Evolutionary conservation across 2,888 invertebrate genomes (phyloP).

Genomic region (Morpho helenor): DNA sequence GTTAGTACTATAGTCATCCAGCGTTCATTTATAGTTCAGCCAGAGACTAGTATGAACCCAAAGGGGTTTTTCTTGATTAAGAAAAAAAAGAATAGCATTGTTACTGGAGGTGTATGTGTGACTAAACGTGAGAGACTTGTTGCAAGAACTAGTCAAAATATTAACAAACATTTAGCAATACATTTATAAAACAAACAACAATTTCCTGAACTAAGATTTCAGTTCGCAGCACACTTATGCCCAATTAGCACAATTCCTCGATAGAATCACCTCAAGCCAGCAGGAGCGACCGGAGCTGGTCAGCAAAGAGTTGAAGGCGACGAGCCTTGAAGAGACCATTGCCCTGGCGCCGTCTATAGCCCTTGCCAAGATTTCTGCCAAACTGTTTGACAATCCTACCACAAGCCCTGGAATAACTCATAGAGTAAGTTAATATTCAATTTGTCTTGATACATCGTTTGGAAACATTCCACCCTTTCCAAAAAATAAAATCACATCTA

Average conservation of each 20-base stretch:
- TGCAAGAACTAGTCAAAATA: too few species aligned
- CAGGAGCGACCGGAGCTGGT: conserved; percentile 55
- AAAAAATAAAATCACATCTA: too few species aligned
- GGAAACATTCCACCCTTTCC: too few species aligned
- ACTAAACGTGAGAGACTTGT: too few species aligned
- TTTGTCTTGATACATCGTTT: too few species aligned
- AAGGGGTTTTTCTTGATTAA: too few species aligned
- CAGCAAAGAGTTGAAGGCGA: conserved; percentile 46
- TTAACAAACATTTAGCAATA: too few species aligned
- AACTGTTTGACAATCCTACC: conserved; percentile 61
- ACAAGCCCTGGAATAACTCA: conserved; percentile 64
- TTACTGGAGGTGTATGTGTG: too few species aligned
- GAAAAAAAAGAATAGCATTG: too few species aligned
- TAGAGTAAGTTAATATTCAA: conserved; percentile 39
- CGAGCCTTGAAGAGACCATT: conserved; percentile 57
- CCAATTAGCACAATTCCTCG: conserved; percentile 86
- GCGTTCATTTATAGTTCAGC: too few species aligned
- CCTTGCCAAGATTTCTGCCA: conserved; percentile 49
- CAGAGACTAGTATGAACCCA: too few species aligned
- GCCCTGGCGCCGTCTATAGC: conserved; percentile 51
- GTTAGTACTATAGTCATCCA: too few species aligned
- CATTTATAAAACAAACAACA: neutral
- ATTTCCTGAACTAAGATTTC: conserved; percentile 11
- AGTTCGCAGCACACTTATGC: conserved; percentile 90
- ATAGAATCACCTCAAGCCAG: conserved; percentile 81